phyloP scores from a whole-genome alignment of 2,797 vertebrate species.

The Picus viridis region DNA sequence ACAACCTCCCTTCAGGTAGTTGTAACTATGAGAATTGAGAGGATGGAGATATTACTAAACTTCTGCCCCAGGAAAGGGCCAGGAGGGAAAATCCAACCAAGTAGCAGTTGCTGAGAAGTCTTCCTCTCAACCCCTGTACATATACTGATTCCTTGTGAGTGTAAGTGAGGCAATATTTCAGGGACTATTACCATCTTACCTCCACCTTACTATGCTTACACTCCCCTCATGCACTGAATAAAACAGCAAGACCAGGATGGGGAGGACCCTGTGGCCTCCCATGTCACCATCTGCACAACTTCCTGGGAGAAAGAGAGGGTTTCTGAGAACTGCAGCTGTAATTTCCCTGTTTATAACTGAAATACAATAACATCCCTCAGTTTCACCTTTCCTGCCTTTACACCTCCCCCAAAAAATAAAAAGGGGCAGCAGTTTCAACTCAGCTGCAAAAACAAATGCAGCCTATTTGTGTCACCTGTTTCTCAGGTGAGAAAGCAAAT shows the following conservation, averaged over 20 bases:
- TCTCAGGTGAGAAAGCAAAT: neutral
- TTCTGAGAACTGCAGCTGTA: neutral
- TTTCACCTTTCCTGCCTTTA: neutral
- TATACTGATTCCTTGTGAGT: neutral
- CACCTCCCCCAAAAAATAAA: too few species aligned
- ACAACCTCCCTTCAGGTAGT: too few species aligned
- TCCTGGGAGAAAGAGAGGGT: neutral
- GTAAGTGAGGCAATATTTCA: neutral
- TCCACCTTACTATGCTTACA: neutral
- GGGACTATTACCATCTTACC: neutral
- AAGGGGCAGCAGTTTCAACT: neutral
- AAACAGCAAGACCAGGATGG: neutral
- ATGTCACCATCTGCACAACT: neutral
- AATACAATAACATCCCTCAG: neutral
- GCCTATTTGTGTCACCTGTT: neutral
- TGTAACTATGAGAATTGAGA: neutral
- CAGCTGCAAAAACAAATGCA: neutral
- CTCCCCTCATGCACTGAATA: accelerated
- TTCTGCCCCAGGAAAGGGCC: neutral
- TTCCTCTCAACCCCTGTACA: neutral
- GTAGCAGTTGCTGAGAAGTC: neutral
- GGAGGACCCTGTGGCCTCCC: neutral
- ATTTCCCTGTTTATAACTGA: neutral
- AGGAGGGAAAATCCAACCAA: neutral
- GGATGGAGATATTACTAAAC: neutral